Evolutionary conservation across 92 coral and sea anemone genomes (phyloP).

Genomic region (Paramuricea clavata): DNA sequence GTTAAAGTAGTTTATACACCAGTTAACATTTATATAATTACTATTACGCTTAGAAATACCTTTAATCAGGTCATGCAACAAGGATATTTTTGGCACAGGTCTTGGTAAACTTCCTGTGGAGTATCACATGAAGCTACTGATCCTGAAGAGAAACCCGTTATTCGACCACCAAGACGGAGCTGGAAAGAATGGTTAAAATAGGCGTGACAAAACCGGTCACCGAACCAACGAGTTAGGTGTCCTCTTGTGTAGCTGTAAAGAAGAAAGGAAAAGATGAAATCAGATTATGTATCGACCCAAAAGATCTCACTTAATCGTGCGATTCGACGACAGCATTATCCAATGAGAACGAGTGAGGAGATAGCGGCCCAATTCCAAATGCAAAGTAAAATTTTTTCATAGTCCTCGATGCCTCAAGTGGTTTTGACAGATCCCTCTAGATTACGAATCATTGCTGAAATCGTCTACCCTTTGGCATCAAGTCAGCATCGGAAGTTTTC

Average conservation of each 20-base stretch:
- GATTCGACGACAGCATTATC: conserved; percentile 21
- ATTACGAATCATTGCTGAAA: conserved; percentile 14
- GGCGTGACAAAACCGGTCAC: conserved; percentile 48
- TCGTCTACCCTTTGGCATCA: conserved; percentile 38
- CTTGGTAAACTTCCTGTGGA: conserved; percentile 55
- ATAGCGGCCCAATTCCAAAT: conserved; percentile 24
- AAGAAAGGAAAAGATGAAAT: conserved; percentile 43
- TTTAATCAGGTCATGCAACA: neutral
- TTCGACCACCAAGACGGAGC: conserved; percentile 44
- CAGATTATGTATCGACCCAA: conserved; percentile 51
- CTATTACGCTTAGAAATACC: neutral
- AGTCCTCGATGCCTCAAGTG: conserved; percentile 43
- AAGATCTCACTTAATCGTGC: conserved; percentile 43
- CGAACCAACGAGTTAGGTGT: conserved; percentile 43
- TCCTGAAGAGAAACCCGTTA: conserved; percentile 38
- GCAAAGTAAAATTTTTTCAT: conserved; percentile 28
- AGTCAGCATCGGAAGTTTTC: too few species aligned
- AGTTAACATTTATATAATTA: too few species aligned
- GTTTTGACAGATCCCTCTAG: conserved; percentile 45
- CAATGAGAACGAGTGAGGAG: too few species aligned
- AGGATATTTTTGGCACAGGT: conserved; percentile 35
- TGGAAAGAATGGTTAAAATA: conserved; percentile 45
- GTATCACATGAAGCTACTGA: conserved; percentile 53
- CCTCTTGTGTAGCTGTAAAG: conserved; percentile 40
- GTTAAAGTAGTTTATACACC: too few species aligned